A percentile compares a stretch with the other conserved stretches of the same genome.
These are phyloP conservation scores for Lordiphosa fenestrarum DNA, from an alignment of 2,888 invertebrate genomes.

Conservation along the genomic window DNA sequence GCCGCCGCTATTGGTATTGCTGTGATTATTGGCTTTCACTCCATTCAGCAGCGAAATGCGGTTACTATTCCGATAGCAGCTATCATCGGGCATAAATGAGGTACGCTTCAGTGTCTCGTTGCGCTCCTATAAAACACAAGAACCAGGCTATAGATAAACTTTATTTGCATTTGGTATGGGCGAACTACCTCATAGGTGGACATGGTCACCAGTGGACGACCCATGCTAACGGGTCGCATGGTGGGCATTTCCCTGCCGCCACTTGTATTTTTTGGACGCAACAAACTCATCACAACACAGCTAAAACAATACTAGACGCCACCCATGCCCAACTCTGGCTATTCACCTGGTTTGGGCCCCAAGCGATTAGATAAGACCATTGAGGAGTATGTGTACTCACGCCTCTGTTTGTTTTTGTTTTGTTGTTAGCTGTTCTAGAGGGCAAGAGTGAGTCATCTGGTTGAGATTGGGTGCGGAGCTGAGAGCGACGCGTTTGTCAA, in stretches of 20 bases:
- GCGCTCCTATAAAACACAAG: conserved; percentile 70
- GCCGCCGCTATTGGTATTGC: conserved; percentile 3
- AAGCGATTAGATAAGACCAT: conserved; percentile 55
- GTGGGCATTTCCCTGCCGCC: conserved; percentile 52
- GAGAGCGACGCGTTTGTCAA: too few relatives aligned
- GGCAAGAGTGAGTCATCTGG: conserved; percentile 13
- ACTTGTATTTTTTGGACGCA: conserved; percentile 44
- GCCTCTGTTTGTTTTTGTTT: conserved; percentile 36
- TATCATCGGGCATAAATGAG: conserved; percentile 78
- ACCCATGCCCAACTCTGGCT: background rate
- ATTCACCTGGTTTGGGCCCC: conserved; percentile 1
- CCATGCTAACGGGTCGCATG: conserved; percentile 64
- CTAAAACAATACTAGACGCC: conserved; percentile 33
- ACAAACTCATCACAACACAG: conserved; percentile 50
- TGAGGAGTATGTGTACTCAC: conserved; percentile 28
- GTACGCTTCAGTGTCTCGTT: conserved; percentile 78
- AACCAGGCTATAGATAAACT: conserved; percentile 7
- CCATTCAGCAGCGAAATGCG: conserved; percentile 48
- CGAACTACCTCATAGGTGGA: conserved; percentile 58
- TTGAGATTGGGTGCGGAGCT: conserved; percentile 2
- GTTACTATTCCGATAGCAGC: conserved; percentile 74
- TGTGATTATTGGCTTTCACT: conserved; percentile 20
- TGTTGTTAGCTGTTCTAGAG: conserved; percentile 12
- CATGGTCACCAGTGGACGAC: conserved; percentile 57
- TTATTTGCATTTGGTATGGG: background rate